Percentiles rank a stretch among this genome's conserved stretches.
Conservation (phyloP, 1,140 invertebrate species). For the Globodera rostochiensis region DNA sequence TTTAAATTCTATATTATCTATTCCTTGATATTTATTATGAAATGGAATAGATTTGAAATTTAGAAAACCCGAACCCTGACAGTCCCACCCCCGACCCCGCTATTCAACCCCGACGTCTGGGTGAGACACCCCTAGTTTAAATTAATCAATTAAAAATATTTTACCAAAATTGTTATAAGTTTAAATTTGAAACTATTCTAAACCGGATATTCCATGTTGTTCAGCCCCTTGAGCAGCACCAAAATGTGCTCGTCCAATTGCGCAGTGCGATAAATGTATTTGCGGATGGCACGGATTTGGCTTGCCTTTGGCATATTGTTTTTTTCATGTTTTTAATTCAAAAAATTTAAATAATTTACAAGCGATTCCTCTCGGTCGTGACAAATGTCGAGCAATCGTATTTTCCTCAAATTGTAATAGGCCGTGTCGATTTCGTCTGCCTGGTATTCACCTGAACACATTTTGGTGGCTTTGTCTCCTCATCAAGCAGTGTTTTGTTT, state of each 20-base stretch:
- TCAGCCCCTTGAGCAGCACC: constrained; percentile 53
- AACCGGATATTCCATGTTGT: constrained; percentile 50
- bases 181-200: constrained; percentile 4
- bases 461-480: too few species aligned
- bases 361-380: constrained; percentile 52
- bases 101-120: too few species aligned
- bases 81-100: too few species aligned
- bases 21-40: too few species aligned
- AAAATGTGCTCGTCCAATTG: constrained; percentile 55
- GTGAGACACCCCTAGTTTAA: too few species aligned
- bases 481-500: neutral
- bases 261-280: constrained; percentile 54
- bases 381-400: constrained; percentile 45
- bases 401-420: constrained; percentile 52
- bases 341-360: constrained; percentile 25
- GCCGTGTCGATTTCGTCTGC: constrained; percentile 49
- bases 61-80: too few species aligned
- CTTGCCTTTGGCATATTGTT: constrained; percentile 27
- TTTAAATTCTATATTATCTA: too few species aligned
- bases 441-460: constrained; percentile 49
- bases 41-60: too few species aligned
- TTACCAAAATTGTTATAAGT: constrained; percentile 24
- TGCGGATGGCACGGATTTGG: constrained; percentile 50
- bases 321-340: neutral
- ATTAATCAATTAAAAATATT: constrained; percentile 21